Base-by-base conservation (phyloP, 1,140 invertebrate species). In the Varroa destructor region DNA sequence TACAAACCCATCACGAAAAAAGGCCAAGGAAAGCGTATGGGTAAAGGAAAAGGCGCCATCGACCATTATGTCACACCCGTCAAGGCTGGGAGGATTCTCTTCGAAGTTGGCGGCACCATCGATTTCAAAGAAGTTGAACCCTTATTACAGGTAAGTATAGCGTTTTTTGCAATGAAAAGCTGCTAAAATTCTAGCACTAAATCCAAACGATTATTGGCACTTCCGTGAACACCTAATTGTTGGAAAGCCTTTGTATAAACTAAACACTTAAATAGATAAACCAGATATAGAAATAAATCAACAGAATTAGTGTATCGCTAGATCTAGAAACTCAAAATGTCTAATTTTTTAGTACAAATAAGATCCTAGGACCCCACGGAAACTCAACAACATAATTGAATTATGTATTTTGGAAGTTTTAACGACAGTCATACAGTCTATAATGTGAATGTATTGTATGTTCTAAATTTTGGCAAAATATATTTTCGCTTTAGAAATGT, bases 1-100 rank as follows among this genome's bases (percentile, higher is more conserved):
- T 99, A 95, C 94, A 91, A 97, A 78, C 87, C 94, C 10, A 80
- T 95, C 4, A 90, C 92, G 0, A 93, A 89, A 79, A 94, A 94
- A 83, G 87, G 89, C 0, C 86, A 87, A 80, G 95, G 95, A 2
- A 86, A 88, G 71, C 82, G 91, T 75, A 91, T 97, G 88, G 97
- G 97, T 72, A 90, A 92, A 76, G 96, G 96, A 6, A 99, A 99
- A 84, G 90, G 89, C 10, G 78, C 84, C n/a, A 97, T 99, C 72
- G 86, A 95, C 79, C 91, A 97, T 80, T 99, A 97, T 79, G 89
- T 89, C 0, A 93, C 91, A 6, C 97, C 97, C 0, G 80, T 99
- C 1, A 93, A 89, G 83, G 83, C 87, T 67, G 90, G 89, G 55
- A 81, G 94, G 75, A 86, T 99, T n/a, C 92, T 99, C 73, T 73